Base-by-base conservation (phyloP, 2,113 vertebrate species). In the Ammodytes dubius region DNA sequence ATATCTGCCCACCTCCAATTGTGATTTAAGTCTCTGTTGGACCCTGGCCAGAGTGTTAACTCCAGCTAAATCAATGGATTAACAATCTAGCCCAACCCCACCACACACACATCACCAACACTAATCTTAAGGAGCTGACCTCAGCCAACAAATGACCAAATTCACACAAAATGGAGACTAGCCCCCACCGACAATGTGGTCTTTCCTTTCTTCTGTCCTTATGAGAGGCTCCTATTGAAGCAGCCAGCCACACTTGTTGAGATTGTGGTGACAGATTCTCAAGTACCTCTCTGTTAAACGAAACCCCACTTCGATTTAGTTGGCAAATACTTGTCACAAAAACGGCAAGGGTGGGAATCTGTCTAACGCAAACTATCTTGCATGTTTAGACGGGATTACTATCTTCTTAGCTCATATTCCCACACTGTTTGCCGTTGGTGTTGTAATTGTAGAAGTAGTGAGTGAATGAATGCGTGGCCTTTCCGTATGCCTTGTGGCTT, bases 61-160 rank as follows among this genome's bases (percentile, higher is more conserved):
- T 92, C 89, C 89, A 91, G 74, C 81, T 91, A 94, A 94, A 93
- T 94, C 92, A 94, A 92, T 88, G 92, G 94, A 95, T 95, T 95
- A 94, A 88, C 91, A 88, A 92, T 89, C 81, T 89, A 77, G 74
- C 75, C 87, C 82, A 74, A 47, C 71, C 80, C 53, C 79, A 71
- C 42, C 77, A 61, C 81, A 84, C 86, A 85, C 83, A 79, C 82
- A 85, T 71, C 74, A 71, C 50, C 79, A 85, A 74, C 63, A 58
- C 89, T 93, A 93, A 95, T 94, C 92, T 94, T 80, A 88, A 83
- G 79, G 87, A 90, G 89, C 89, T 92, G 86, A 91, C 87, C 89
- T 91, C 78, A 61, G 89, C 90, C 93, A 93, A 92, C 89, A 93
- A 94, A 92, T 93, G 88, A 91, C 86, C 89, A 94, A 92, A 93